These are phyloP conservation scores for Hydrozoanthus gracilis DNA, from an alignment of 92 coral and sea anemone species.

Conservation along the genomic window DNA sequence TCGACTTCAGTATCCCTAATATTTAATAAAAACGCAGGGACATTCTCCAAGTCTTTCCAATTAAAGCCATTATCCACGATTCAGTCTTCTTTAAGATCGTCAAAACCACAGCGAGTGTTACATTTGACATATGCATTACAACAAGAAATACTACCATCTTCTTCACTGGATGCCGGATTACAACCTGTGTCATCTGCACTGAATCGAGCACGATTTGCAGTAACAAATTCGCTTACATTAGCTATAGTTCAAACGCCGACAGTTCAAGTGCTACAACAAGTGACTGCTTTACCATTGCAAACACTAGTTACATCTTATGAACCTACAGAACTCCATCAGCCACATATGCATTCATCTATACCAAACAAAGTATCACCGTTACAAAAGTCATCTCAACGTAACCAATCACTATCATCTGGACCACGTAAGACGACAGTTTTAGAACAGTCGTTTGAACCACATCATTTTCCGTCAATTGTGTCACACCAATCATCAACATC, in stretches of 20 bases:
- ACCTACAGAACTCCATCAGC: no score
- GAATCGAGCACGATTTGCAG: background rate
- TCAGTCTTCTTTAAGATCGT: background rate
- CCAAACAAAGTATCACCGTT: background rate
- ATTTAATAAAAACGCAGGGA: no score
- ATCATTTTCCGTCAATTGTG: background rate
- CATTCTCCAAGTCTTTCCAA: background rate
- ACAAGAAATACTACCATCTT: background rate
- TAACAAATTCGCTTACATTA: no score
- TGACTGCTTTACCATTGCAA: no score
- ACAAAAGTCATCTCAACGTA: background rate
- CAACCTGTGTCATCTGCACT: constrained; percentile 12
- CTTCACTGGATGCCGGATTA: background rate
- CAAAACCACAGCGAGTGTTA: background rate
- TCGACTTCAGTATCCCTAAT: no score
- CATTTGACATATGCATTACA: background rate
- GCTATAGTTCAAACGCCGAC: no score
- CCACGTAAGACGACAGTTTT: background rate
- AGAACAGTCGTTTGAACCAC: background rate
- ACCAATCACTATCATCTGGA: background rate
- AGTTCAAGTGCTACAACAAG: no score
- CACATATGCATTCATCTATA: no score
- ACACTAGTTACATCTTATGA: no score
- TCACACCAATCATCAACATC: background rate
- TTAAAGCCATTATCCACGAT: background rate